Percentiles rank a stretch among this genome's conserved stretches.
Evolutionary conservation across 2,888 invertebrate genomes (phyloP).

Genomic region (Pollenia labialis): DNA sequence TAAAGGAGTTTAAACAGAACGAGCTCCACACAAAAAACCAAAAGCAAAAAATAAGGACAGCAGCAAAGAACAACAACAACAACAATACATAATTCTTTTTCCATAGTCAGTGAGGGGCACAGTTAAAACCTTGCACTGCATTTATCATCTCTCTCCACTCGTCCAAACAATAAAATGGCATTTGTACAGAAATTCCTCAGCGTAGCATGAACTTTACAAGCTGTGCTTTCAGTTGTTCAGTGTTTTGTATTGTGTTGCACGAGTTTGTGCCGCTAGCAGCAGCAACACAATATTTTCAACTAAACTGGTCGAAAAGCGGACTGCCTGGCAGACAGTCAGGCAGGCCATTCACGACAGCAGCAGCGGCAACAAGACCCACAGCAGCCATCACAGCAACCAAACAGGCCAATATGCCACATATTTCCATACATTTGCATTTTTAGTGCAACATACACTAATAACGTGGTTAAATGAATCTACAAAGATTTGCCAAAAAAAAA

Average conservation of each 20-base stretch:
- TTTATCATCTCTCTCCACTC: slow-evolving; percentile 69
- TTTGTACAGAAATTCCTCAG: slow-evolving; percentile 68
- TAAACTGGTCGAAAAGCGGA: slow-evolving; percentile 45
- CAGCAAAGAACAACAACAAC: slow-evolving; percentile 20
- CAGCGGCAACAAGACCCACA: slow-evolving; percentile 30
- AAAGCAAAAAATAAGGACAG: slow-evolving; percentile 44
- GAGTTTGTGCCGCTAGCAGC: not conserved
- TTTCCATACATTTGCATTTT: not conserved
- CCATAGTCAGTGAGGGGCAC: slow-evolving; percentile 51
- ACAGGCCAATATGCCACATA: slow-evolving; percentile 51
- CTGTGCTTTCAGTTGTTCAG: slow-evolving; percentile 57
- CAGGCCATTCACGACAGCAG: slow-evolving; percentile 48
- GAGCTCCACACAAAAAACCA: slow-evolving; percentile 19
- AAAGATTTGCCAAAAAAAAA: slow-evolving; percentile 13
- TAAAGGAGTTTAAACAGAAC: slow-evolving; percentile 26
- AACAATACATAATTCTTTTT: slow-evolving; percentile 20
- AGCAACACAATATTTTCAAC: slow-evolving; percentile 14
- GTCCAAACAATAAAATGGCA: slow-evolving; percentile 57
- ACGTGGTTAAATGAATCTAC: slow-evolving; percentile 27
- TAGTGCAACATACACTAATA: slow-evolving; percentile 15
- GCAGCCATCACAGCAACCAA: slow-evolving; percentile 42
- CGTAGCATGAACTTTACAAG: slow-evolving; percentile 68
- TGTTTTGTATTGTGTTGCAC: slow-evolving; percentile 54
- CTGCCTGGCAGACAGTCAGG: slow-evolving; percentile 70
- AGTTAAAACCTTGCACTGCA: slow-evolving; percentile 73